These are phyloP conservation scores for Halisarca cf. caerulea DNA, from an alignment of 37 sponge, comb jelly and placozoan species.

Conservation along the genomic window DNA sequence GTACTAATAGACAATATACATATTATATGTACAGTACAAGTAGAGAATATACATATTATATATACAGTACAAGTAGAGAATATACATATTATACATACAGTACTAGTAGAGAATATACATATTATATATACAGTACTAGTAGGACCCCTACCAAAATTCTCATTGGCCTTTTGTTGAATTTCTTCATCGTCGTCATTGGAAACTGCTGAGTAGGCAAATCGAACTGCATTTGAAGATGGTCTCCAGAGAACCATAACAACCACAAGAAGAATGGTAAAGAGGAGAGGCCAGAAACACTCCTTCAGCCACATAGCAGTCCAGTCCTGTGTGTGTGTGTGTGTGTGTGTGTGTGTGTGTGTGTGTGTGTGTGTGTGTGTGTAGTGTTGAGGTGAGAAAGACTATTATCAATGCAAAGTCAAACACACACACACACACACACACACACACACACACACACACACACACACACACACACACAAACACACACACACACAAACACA, in stretches of 20 bases:
- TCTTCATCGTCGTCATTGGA: constrained; percentile 50
- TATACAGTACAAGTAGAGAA: no score
- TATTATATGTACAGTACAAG: no score
- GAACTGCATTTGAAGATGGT: constrained; percentile 67
- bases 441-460: no score
- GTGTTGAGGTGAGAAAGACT: background rate
- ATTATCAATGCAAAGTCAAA: no score
- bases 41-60: no score
- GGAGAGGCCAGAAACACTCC: constrained; percentile 84
- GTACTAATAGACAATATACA: no score
- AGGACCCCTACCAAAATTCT: constrained; percentile 80
- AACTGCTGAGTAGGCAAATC: constrained; percentile 37
- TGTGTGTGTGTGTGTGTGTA: background rate
- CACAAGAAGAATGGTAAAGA: constrained; percentile 69
- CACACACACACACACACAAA: no score
- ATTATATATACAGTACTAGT: no score
- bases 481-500: no score
- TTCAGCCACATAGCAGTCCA: constrained; percentile 75
- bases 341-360: background rate
- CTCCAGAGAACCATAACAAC: constrained; percentile 91
- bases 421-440: no score
- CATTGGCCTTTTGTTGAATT: constrained; percentile 48
- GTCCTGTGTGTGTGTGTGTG: constrained; percentile 51
- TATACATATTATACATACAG: no score
- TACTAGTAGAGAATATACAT: no score